Evolutionary conservation across 2,888 invertebrate genomes (phyloP).

Genomic region (Stegana nigrithorax): DNA sequence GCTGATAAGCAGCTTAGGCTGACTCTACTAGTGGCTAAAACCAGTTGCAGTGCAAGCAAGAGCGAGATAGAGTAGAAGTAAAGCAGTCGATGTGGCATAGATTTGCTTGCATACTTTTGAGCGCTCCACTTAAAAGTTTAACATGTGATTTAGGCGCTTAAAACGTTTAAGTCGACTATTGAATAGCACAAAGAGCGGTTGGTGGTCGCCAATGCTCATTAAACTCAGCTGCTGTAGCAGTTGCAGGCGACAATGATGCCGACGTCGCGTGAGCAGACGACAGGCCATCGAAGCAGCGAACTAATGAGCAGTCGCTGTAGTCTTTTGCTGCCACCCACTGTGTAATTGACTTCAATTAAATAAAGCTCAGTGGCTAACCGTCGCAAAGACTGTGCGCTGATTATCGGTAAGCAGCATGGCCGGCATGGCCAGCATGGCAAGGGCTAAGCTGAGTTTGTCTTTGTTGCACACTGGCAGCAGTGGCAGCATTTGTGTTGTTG

Average conservation of each 20-base stretch:
- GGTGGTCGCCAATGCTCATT: slow-evolving; percentile 12
- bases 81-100: not conserved
- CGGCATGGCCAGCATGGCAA: not conserved
- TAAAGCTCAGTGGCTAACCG: slow-evolving; percentile 41
- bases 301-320: slow-evolving; percentile 47
- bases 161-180: not conserved
- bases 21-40: too few relatives aligned
- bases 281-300: slow-evolving; percentile 16
- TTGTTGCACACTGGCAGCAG: not conserved
- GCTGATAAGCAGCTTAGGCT: slow-evolving; percentile 46
- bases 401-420: not conserved
- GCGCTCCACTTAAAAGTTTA: slow-evolving; percentile 44
- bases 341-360: slow-evolving; percentile 66
- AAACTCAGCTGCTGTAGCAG: not conserved
- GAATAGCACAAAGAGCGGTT: not conserved
- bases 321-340: slow-evolving; percentile 45
- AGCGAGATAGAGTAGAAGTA: not conserved
- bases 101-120: too few relatives aligned
- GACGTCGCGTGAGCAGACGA: not conserved
- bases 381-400: not conserved
- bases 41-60: not conserved
- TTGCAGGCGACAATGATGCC: not conserved
- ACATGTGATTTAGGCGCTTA: slow-evolving; percentile 39
- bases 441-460: slow-evolving; percentile 1
- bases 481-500: too few relatives aligned